Evolutionary conservation across 1,140 invertebrate species (phyloP), one percentile per base, ranked within the genome.

Genomic region (Trichoplusia ni): DNA sequence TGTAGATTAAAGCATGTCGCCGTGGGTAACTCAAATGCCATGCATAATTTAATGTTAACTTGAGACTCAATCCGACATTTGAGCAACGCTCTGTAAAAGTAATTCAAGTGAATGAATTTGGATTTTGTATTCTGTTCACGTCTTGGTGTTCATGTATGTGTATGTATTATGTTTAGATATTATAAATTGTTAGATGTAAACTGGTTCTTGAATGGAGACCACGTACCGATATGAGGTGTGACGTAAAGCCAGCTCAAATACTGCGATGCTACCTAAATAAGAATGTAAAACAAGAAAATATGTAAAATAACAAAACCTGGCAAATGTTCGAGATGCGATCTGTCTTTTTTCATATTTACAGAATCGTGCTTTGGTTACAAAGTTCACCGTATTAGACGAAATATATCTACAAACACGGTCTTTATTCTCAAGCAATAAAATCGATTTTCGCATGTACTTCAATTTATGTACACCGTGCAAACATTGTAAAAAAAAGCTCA

Each of bases 91-190:
- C 35, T 19, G 27, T 64, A 51, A 60, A 58, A 53, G 21, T 64
- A 64, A 64, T 49, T 64, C 51, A 56, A 66, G 60, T 66, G 64
- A 66, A 66, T 66, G 54, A 58, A 64, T 29, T 54, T 16, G 53
- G 11, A 66, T 51, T 60, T 53, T 44, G 54, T 66, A 58, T 64
- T 56, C 62, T 47, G 1, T 18, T 9, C 11, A 27, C 54, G 53
- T 59, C 19, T 29, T 56, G n/a, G n/a, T n/a, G n/a, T 64, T 47
- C 47, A 16, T 31, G 33, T 35, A n/a, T n/a, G n/a, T 42, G 18
- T 25, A 29, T 35, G 29, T 19, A 35, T 35, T 59, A 53, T 25
- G 29, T 64, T 63, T 42, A 8, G 37, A 64, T 47, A 56, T 35
- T 37, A 64, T 56, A 64, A 56, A 46, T 47, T 18, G 18, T 56